A percentile compares a stretch with the other conserved stretches of the same genome.
These are phyloP conservation scores for Scaptomyza reducta DNA, from an alignment of 2,888 invertebrate species.

Conservation along the genomic window DNA sequence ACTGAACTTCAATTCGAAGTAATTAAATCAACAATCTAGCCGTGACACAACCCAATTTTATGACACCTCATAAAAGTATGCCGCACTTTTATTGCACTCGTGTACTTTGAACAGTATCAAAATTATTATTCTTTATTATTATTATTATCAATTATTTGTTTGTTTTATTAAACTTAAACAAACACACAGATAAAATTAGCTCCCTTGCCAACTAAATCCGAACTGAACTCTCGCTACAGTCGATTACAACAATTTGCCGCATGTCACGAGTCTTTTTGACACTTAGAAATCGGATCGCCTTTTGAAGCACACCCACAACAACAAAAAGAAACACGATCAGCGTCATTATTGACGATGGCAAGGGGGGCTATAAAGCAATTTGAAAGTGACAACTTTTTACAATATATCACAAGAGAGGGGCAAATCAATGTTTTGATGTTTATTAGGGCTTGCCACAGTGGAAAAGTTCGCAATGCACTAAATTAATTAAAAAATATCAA, in stretches of 20 bases:
- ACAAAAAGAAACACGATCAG: neutral
- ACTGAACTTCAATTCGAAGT: neutral
- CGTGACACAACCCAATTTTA: constrained; percentile 47
- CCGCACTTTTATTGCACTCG: constrained; percentile 29
- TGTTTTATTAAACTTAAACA: neutral
- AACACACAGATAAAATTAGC: neutral
- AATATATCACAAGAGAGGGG: constrained; percentile 20
- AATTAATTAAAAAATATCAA: constrained; percentile 52
- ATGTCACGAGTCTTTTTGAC: constrained; percentile 40
- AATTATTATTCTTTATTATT: too few species aligned
- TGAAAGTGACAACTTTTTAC: constrained; percentile 24
- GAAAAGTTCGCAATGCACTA: constrained; percentile 46
- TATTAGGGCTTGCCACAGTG: constrained; percentile 40
- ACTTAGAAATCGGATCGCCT: constrained; percentile 38
- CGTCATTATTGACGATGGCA: constrained; percentile 13
- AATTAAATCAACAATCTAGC: constrained; percentile 2
- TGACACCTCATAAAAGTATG: constrained; percentile 66
- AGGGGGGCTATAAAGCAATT: constrained; percentile 19
- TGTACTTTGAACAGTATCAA: neutral
- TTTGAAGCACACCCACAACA: constrained; percentile 34
- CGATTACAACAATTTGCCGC: constrained; percentile 14
- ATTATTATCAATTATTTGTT: neutral
- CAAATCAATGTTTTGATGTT: constrained; percentile 25
- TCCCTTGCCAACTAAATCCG: neutral
- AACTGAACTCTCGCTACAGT: neutral